Evolutionary conservation across 2,113 vertebrate species (phyloP).

Genomic region (Maccullochella peelii): DNA sequence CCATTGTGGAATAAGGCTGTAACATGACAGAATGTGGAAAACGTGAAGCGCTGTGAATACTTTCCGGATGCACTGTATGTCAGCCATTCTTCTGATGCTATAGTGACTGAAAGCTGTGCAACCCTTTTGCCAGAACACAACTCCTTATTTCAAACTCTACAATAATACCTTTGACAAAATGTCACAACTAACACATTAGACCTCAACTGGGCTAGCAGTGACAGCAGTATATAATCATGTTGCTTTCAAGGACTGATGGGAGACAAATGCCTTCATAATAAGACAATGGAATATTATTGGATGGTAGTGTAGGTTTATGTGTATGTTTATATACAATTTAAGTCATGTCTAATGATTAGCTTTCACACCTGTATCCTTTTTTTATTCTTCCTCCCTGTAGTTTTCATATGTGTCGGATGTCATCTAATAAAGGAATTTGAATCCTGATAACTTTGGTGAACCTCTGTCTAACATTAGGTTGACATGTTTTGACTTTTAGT

Average conservation of each 20-base stretch:
- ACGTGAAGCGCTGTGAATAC: too few species aligned
- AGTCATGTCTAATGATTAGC: not conserved
- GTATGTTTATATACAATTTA: not conserved
- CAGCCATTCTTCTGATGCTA: too few species aligned
- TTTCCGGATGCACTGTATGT: too few species aligned
- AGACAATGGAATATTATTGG: not conserved
- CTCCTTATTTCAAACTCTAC: not conserved
- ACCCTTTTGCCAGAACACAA: not conserved
- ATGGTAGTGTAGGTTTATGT: not conserved
- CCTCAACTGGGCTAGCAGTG: not conserved
- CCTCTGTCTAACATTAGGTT: not conserved
- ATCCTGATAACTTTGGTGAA: not conserved
- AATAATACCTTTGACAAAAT: not conserved
- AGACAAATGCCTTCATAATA: not conserved
- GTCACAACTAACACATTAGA: not conserved
- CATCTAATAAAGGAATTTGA: not conserved
- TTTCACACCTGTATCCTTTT: not conserved
- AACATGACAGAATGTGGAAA: too few species aligned
- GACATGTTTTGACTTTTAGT: not conserved
- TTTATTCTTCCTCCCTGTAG: not conserved
- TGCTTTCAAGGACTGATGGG: not conserved
- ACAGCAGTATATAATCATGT: not conserved
- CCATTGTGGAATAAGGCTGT: too few species aligned
- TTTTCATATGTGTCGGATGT: not conserved
- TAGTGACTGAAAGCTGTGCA: not conserved